These are phyloP conservation scores for Rhadinocentrus ornatus DNA, from an alignment of 2,797 vertebrate genomes.

Conservation along the genomic window DNA sequence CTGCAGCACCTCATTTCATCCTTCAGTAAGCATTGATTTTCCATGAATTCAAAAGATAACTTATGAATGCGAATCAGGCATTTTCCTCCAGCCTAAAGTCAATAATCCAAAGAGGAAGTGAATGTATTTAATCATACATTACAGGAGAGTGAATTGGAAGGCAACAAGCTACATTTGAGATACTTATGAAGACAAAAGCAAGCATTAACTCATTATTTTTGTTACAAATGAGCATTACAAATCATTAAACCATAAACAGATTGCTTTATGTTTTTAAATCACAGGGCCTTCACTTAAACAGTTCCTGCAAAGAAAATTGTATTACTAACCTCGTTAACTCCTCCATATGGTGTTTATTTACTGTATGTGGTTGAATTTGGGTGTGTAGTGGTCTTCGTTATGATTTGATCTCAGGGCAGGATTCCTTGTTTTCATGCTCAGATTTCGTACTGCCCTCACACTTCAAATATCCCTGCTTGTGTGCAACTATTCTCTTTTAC, in stretches of 20 bases:
- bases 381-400: not conserved
- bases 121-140: slow-evolving; percentile 73
- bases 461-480: not conserved
- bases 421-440: not conserved
- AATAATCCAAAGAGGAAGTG: slow-evolving; percentile 60
- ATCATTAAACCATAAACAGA: not conserved
- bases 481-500: not conserved
- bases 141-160: slow-evolving; percentile 50
- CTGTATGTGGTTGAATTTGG: not conserved
- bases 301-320: not conserved
- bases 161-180: slow-evolving; percentile 34
- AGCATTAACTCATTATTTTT: slow-evolving; percentile 17
- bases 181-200: slow-evolving; percentile 36
- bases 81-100: slow-evolving; percentile 60
- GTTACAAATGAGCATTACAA: not conserved
- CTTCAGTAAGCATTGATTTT: slow-evolving; percentile 83
- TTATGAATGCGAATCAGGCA: slow-evolving; percentile 79
- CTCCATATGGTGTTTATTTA: not conserved
- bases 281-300: not conserved
- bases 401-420: not conserved
- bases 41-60: slow-evolving; percentile 81
- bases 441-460: not conserved
- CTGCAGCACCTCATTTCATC: slow-evolving; percentile 81
- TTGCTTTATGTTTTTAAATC: not conserved
- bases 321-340: not conserved